Evolutionary conservation across 1,140 invertebrate genomes (phyloP).

Genomic region (Whitmania pigra): DNA sequence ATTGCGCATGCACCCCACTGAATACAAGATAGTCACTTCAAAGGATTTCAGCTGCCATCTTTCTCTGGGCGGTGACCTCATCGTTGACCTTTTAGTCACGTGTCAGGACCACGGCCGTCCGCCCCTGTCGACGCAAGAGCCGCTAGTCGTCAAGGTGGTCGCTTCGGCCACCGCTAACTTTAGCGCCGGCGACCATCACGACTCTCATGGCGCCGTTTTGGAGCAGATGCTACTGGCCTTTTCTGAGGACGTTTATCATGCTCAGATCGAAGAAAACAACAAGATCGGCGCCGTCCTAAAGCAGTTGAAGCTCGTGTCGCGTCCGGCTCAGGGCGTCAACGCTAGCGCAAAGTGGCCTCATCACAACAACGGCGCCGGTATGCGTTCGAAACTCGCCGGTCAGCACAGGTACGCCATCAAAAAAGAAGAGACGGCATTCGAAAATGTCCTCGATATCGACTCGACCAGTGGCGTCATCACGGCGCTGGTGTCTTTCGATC

Average conservation of each 20-base stretch:
- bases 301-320: slow-evolving; percentile 10
- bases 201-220: no score
- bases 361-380: slow-evolving; percentile 10
- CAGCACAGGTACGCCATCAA: neutral
- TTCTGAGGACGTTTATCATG: slow-evolving; percentile 7
- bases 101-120: slow-evolving; percentile 7
- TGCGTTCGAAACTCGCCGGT: neutral
- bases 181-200: no score
- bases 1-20: slow-evolving; percentile 10
- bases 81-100: slow-evolving; percentile 6
- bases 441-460: neutral
- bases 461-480: slow-evolving; percentile 2
- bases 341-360: neutral
- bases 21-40: slow-evolving; percentile 23
- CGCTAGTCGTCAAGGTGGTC: slow-evolving; percentile 3
- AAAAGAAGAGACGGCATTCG: neutral
- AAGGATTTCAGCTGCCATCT: neutral
- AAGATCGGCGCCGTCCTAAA: slow-evolving; percentile 1
- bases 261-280: slow-evolving; percentile 22
- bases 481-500: slow-evolving; percentile 17
- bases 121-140: neutral
- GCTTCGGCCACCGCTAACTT: neutral
- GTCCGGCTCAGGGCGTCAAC: neutral
- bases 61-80: neutral
- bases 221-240: slow-evolving; percentile 16